Conservation (phyloP, 2,888 invertebrate species). For the Aleiodes testaceus region DNA sequence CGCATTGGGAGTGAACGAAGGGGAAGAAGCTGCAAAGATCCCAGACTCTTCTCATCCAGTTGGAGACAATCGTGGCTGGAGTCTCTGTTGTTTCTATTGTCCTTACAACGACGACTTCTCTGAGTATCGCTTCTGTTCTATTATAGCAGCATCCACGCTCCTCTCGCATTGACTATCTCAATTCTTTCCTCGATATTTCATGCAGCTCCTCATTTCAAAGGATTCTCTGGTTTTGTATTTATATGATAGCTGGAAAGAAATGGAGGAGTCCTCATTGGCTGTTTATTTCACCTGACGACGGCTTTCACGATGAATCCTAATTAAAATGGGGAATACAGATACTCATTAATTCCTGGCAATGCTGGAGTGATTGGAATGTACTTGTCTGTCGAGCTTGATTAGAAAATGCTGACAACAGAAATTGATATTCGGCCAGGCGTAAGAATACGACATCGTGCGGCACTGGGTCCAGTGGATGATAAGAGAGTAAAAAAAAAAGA, state of each 20-base stretch:
- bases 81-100: conserved; percentile 44
- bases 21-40: neutral
- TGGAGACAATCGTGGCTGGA: conserved; percentile 45
- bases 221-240: conserved; percentile 23
- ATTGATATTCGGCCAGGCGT: conserved; percentile 47
- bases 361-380: neutral
- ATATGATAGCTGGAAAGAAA: conserved; percentile 3
- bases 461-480: conserved; percentile 37
- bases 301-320: conserved; percentile 6
- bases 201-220: conserved; percentile 8
- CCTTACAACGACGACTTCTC: conserved; percentile 11
- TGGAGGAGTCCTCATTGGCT: conserved; percentile 8
- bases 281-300: conserved; percentile 4
- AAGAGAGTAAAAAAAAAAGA: conserved; percentile 18
- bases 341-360: neutral
- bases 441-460: conserved; percentile 41
- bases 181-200: conserved; percentile 35
- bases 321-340: neutral
- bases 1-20: conserved; percentile 9
- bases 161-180: conserved; percentile 29
- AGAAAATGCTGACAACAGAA: conserved; percentile 47
- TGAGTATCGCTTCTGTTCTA: conserved; percentile 22
- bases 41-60: conserved; percentile 35
- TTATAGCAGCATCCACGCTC: conserved; percentile 41
- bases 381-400: conserved; percentile 38